Evolutionary conservation across 2,888 invertebrate genomes (phyloP).

Genomic region (Eupithecia subfuscata): DNA sequence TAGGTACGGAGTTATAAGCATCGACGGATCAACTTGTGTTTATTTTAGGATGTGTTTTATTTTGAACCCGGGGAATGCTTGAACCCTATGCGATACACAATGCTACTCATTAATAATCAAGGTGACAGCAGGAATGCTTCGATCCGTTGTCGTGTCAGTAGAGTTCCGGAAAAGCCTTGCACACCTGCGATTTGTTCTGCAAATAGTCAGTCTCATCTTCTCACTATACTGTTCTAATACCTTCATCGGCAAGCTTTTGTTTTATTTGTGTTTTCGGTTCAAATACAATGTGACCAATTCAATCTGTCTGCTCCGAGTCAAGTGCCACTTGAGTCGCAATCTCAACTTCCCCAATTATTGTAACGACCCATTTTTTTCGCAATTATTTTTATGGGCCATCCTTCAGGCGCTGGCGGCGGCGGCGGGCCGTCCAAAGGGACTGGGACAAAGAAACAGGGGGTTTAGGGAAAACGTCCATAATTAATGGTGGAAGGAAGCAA

Average conservation of each 20-base stretch:
- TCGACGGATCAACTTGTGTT: neutral
- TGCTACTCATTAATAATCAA: too few species aligned
- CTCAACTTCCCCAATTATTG: slow-evolving; percentile 28
- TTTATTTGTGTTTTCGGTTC: neutral
- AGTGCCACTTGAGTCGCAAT: slow-evolving; percentile 17
- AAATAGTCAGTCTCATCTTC: too few species aligned
- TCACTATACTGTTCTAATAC: neutral
- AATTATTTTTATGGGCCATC: slow-evolving; percentile 34
- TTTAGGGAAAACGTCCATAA: slow-evolving; percentile 37
- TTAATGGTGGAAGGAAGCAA: slow-evolving; percentile 36
- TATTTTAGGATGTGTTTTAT: neutral
- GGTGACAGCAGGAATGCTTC: neutral
- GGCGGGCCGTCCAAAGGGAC: slow-evolving; percentile 19
- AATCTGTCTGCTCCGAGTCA: slow-evolving; percentile 1
- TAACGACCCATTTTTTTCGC: slow-evolving; percentile 29
- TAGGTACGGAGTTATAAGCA: neutral
- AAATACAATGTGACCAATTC: neutral
- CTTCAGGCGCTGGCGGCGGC: neutral
- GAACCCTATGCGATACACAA: too few species aligned
- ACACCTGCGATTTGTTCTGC: too few species aligned
- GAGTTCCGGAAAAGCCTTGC: neutral
- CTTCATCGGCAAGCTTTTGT: neutral
- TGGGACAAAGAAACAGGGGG: slow-evolving; percentile 32
- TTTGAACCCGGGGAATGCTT: too few species aligned
- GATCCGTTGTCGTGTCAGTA: neutral